These are phyloP conservation scores for Sapajus apella DNA, from an alignment of 2,113 vertebrate genomes.

Conservation along the genomic window DNA sequence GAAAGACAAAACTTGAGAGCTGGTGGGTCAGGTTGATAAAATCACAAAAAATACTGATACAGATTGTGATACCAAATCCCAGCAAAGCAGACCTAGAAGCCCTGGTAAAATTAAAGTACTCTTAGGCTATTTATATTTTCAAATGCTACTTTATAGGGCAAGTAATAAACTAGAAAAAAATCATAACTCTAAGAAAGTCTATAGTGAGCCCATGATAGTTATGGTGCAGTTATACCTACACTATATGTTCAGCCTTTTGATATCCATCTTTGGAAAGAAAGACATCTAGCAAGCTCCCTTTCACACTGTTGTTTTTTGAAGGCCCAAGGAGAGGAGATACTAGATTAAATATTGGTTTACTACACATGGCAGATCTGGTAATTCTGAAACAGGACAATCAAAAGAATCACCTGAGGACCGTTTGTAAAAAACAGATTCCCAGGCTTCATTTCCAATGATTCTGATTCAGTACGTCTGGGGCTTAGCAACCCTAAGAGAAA, in stretches of 20 bases:
- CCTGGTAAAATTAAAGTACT: background rate
- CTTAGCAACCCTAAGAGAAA: background rate
- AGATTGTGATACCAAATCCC: background rate
- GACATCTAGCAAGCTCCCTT: background rate
- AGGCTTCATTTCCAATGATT: background rate
- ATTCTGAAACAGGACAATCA: background rate
- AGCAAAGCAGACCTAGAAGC: background rate
- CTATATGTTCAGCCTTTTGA: background rate
- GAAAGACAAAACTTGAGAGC: background rate
- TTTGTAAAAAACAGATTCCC: background rate
- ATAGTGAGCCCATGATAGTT: background rate
- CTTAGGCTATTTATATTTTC: background rate
- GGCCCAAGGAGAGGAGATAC: background rate
- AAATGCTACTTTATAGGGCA: background rate
- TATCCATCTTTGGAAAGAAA: background rate
- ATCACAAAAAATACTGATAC: background rate
- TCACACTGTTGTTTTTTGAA: background rate
- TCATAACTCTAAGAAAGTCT: background rate
- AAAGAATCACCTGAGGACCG: background rate
- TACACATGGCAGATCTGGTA: background rate
- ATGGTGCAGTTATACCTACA: background rate
- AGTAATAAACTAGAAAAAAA: constrained; percentile 13
- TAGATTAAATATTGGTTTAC: background rate
- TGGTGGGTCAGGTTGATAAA: background rate
- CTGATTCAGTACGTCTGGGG: background rate